These are phyloP conservation scores for Micoletzkya japonica DNA, from an alignment of 2,888 invertebrate species.

Conservation along the genomic window DNA sequence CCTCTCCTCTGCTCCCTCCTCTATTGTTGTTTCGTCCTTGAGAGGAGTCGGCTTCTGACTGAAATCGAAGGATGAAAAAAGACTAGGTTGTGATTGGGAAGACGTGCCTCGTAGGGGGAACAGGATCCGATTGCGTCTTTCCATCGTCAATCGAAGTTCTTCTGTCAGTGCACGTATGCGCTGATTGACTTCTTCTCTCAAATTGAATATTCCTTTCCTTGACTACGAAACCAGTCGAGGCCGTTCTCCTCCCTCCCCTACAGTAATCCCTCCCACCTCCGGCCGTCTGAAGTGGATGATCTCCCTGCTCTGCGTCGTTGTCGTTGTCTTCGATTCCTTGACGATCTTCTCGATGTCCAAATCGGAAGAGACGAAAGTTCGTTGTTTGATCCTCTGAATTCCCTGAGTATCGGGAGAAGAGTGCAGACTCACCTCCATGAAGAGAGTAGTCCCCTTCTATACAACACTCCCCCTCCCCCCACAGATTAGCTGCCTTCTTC, in stretches of 20 bases:
- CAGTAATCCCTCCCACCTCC: no score
- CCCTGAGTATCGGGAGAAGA: neutral
- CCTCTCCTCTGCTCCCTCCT: conserved; percentile 18
- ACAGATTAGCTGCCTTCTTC: conserved; percentile 1
- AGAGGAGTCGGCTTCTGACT: no score
- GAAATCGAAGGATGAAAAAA: no score
- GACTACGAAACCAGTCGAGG: no score
- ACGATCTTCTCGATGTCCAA: conserved; percentile 26
- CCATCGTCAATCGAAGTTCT: conserved; percentile 1
- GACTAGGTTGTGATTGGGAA: no score
- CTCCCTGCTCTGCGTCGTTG: conserved; percentile 13
- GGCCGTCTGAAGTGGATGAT: conserved; percentile 27
- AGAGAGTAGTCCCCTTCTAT: neutral
- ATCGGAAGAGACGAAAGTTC: conserved; percentile 26
- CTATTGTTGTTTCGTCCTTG: neutral
- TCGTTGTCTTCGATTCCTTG: conserved; percentile 23
- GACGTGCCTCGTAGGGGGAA: no score
- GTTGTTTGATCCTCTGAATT: conserved; percentile 8
- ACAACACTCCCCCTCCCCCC: neutral
- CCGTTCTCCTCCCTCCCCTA: neutral
- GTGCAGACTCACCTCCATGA: conserved; percentile 19
- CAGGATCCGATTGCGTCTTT: no score
- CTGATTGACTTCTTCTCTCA: conserved; percentile 15
- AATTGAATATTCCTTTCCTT: neutral
- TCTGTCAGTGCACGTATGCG: conserved; percentile 1